Conservation (phyloP, 2,113 vertebrate species). For the Myodes glareolus region DNA sequence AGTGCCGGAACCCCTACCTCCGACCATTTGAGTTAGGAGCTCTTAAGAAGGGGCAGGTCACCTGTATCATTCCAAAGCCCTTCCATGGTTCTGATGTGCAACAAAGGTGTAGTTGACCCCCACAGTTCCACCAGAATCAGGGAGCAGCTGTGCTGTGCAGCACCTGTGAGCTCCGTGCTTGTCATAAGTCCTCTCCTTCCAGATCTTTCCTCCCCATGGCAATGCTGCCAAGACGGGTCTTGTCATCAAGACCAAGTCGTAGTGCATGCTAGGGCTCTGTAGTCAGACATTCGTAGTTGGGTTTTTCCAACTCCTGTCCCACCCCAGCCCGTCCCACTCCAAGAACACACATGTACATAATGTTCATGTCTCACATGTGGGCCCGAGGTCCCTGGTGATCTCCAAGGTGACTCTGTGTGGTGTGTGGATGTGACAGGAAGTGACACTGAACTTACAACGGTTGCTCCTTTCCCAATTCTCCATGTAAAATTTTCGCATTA, state of each 20-base stretch:
- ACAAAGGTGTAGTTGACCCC: neutral
- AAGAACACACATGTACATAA: neutral
- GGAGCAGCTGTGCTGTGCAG: neutral
- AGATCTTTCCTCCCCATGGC: neutral
- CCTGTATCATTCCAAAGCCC: neutral
- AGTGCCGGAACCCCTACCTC: neutral
- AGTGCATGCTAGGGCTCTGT: neutral
- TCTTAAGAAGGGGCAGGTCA: neutral
- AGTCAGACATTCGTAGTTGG: neutral
- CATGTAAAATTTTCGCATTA: constrained; percentile 40
- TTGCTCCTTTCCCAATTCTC: constrained; percentile 22
- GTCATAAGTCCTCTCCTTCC: neutral
- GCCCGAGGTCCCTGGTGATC: neutral
- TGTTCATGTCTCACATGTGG: neutral
- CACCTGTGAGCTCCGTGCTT: neutral
- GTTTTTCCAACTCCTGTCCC: neutral
- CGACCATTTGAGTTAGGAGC: neutral
- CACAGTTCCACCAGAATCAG: no score
- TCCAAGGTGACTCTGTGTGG: neutral
- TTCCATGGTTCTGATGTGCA: neutral
- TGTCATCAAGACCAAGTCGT: neutral
- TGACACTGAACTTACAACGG: neutral
- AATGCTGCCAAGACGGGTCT: neutral
- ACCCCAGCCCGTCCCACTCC: no score
- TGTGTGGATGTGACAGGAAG: neutral